Conservation (phyloP, 1,140 invertebrate species). For the Diabrotica virgifera region DNA sequence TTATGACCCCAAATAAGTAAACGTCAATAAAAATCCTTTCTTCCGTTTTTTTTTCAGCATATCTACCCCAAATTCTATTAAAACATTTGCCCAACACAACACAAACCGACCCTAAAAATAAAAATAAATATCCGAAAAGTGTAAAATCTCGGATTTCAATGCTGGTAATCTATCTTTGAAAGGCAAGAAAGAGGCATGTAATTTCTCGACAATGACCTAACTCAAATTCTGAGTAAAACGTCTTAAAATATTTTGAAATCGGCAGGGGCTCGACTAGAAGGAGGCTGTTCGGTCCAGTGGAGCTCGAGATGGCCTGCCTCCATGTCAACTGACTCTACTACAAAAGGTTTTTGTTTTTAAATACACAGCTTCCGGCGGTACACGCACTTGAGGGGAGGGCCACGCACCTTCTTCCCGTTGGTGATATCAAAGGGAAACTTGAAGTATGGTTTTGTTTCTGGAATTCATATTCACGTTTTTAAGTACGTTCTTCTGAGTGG, state of each 20-base stretch:
- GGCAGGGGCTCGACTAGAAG: too few species aligned
- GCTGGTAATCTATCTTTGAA: not conserved
- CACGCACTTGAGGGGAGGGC: too few species aligned
- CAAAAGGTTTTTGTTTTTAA: not conserved
- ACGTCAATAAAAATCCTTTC: too few species aligned
- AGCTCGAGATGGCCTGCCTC: not conserved
- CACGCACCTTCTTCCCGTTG: too few species aligned
- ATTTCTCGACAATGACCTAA: not conserved
- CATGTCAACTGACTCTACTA: not conserved
- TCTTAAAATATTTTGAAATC: conserved; percentile 3
- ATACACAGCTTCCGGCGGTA: not conserved
- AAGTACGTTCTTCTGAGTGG: too few species aligned
- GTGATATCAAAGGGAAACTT: too few species aligned
- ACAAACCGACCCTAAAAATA: too few species aligned
- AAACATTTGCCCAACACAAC: not conserved
- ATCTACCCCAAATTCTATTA: not conserved
- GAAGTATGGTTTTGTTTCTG: too few species aligned
- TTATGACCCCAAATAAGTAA: too few species aligned
- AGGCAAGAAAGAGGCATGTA: not conserved
- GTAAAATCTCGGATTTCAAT: not conserved
- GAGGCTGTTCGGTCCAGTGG: not conserved
- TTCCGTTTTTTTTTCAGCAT: too few species aligned
- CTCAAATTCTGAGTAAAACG: not conserved
- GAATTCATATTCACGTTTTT: too few species aligned
- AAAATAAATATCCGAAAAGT: not conserved